These are phyloP conservation scores for Trypoxylon attenuatum DNA, from an alignment of 2,888 invertebrate species.

Conservation along the genomic window DNA sequence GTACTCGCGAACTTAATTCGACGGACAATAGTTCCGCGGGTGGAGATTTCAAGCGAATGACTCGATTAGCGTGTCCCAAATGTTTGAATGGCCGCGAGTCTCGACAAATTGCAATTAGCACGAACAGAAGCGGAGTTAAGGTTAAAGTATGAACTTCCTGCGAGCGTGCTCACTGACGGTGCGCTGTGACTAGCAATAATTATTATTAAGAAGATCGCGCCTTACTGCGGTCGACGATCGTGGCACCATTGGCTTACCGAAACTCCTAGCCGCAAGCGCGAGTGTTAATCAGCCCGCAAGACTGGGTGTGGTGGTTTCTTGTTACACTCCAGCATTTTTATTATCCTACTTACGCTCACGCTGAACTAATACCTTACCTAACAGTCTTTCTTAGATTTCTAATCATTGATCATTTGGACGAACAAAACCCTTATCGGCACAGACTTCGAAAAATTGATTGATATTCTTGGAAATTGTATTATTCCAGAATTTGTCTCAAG, in stretches of 20 bases:
- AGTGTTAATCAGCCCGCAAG: conserved; percentile 30
- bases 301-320: conserved; percentile 42
- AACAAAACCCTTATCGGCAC: too few species aligned
- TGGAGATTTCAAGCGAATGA: conserved; percentile 5
- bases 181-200: conserved; percentile 47
- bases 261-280: conserved; percentile 9
- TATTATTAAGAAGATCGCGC: conserved; percentile 30
- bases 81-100: conserved; percentile 15
- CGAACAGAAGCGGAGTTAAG: conserved; percentile 40
- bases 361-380: neutral
- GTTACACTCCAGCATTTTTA: conserved; percentile 29
- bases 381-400: neutral
- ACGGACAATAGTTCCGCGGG: conserved; percentile 8
- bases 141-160: conserved; percentile 57
- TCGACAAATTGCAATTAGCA: conserved; percentile 40
- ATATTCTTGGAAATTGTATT: too few species aligned
- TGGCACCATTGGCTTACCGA: conserved; percentile 8
- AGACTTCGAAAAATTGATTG: too few species aligned
- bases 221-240: conserved; percentile 1
- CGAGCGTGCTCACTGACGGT: conserved; percentile 15
- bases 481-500: too few species aligned
- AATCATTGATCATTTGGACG: too few species aligned
- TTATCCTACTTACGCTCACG: conserved; percentile 22
- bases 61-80: conserved; percentile 13
- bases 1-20: neutral